Evolutionary conservation across 2,113 vertebrate genomes (phyloP), one percentile per base, ranked within the genome.

Genomic region (Paramisgurnus dabryanus): DNA sequence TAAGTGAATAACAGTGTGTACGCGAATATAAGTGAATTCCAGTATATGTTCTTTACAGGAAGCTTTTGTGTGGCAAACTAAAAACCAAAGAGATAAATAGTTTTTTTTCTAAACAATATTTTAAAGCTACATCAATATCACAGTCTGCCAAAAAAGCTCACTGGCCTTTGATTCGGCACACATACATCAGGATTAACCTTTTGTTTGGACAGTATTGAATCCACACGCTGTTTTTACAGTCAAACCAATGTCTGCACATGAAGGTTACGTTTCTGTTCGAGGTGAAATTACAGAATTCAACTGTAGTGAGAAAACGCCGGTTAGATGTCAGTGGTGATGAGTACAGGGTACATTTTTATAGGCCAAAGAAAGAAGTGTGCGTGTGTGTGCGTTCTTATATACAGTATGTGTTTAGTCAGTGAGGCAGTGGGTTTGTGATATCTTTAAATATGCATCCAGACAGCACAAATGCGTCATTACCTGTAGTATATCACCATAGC

Each of bases 371-470:
- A 43, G 15, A 41, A 34, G 8, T 68, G 61, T 50, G 66, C 1
- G 27, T 34, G 1, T 34, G 27, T 34, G 27, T 34, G 27, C 67
- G 60, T 79, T 34, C 67, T 58, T 57, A 69, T 63, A 43, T 63
- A 41, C 27, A 34, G 27, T 34, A 34, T 34, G 27, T 49, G 43
- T 73, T 7, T 58, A 68, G 53, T 60, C 50, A 58, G 50, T 66
- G 39, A 67, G 13, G 50, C 18, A 27, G 70, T 84, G 76, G 17
- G 72, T 41, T 39, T 45, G 79, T 65, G n/a, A 67, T 43, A 27
- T 81, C 68, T 80, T 50, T 41, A 83, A 83, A 80, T 80, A 78
- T 45, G 78, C 76, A 86, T 84, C 85, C 61, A 80, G 61, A 71
- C 78, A 57, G 57, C 49, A 73, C 69, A 43, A 73, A 73, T 73